Evolutionary conservation across 2,113 vertebrate genomes (phyloP), one percentile per base, ranked within the genome.

Genomic region (Alethe castanea): DNA sequence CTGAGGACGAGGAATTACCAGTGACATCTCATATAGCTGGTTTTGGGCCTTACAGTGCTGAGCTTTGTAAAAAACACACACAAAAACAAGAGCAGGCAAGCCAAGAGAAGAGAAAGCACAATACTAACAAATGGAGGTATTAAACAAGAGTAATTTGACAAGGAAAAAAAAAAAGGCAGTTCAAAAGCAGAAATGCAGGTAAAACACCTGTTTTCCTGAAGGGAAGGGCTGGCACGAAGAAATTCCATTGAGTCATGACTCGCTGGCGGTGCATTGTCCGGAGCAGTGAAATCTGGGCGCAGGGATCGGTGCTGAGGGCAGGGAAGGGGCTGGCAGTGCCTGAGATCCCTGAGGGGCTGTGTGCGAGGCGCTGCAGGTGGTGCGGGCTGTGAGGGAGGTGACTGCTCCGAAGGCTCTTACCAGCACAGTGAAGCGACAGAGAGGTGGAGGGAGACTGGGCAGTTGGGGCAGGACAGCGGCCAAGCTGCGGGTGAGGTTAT

Each of bases 221-320:
- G 65, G 65, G 28, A 26, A 25, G 9, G 23, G 18, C 13, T 7
- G 7, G 9, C 2, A 8, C 4, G 57, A 42, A 59, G 64, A 6
- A 61, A 38, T 33, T 56, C 59, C 7, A 4, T 7, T 0, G 6
- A 19, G 35, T 28, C 20, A 6, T 6, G 11, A 54, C 38, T 7
- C 2, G 19, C 48, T 15, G 45, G 29, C 42, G 31, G 19, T 8
- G 3, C 5, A 6, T 0, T 1, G 8, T 45, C 9, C 8, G 8
- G 28, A 62, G 28, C 73, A 31, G 28, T 3, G 0, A 48, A 15
- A 52, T 24, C 33, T 6, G 50, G 35, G 7, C 0, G 0, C 45
- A 33, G 29, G 17, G 25, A 28, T 2, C 6, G 9, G 14, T 29
- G 24, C 0, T 18, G 33, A 22, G 29, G 20, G 25, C 29, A 50